Conservation (phyloP, 1,140 invertebrate genomes). For the Eciton burchellii region DNA sequence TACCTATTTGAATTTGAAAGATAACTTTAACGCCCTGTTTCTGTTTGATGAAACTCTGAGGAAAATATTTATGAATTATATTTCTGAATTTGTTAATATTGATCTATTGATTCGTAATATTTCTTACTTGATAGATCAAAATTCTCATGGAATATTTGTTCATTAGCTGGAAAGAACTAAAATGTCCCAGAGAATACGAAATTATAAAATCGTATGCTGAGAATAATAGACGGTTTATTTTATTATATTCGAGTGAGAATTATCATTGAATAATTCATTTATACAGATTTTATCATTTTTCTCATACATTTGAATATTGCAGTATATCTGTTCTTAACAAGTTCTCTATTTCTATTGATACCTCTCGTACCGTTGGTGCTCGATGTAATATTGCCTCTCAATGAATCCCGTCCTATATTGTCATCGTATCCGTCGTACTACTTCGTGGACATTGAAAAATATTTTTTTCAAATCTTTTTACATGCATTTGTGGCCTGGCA, state of each 20-base stretch:
- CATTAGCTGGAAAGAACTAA: not conserved
- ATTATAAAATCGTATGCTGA: conserved; percentile 28
- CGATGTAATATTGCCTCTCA: conserved; percentile 34
- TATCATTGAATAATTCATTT: not conserved
- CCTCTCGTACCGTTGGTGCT: conserved; percentile 15
- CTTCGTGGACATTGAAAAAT: conserved; percentile 31
- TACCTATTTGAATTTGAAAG: not conserved
- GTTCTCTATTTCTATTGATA: conserved; percentile 7
- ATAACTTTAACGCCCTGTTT: no score
- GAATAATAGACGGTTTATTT: conserved; percentile 3
- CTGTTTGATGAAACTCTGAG: not conserved
- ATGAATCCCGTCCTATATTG: conserved; percentile 31
- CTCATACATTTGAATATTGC: not conserved
- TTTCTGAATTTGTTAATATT: no score
- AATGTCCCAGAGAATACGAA: not conserved
- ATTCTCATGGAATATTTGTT: conserved; percentile 5
- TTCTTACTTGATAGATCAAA: not conserved
- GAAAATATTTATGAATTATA: no score
- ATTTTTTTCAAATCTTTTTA: conserved; percentile 41
- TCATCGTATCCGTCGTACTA: conserved; percentile 33
- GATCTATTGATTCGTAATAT: no score
- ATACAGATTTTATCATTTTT: not conserved
- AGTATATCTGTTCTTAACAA: not conserved
- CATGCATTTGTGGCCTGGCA: not conserved
- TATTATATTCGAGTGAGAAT: conserved; percentile 1